Evolutionary conservation across 2,797 vertebrate species (phyloP).

Genomic region (Chelon auratus): DNA sequence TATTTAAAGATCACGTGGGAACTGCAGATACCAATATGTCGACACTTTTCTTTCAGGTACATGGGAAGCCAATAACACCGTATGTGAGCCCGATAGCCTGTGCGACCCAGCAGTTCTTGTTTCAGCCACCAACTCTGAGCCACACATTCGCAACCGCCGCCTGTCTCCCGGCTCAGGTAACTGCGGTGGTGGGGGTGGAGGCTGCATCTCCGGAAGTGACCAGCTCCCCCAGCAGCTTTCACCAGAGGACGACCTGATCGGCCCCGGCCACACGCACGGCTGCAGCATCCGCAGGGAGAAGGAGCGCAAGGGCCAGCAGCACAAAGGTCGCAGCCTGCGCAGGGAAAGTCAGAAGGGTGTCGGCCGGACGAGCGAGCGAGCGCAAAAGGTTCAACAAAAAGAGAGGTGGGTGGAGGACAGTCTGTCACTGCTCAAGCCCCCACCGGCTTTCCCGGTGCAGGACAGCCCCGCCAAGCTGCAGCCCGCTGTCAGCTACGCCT

Average conservation of each 20-base stretch:
- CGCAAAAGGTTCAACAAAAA: slow-evolving; percentile 70
- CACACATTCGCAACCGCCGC: slow-evolving; percentile 88
- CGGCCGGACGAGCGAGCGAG: slow-evolving; percentile 58
- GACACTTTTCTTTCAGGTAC: slow-evolving; percentile 73
- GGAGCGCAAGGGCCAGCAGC: slow-evolving; percentile 77
- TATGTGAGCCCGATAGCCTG: slow-evolving; percentile 86
- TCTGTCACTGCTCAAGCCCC: slow-evolving; percentile 87
- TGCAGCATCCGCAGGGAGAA: slow-evolving; percentile 73
- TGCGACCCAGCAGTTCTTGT: slow-evolving; percentile 87
- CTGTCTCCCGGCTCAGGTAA: slow-evolving; percentile 85
- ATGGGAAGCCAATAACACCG: slow-evolving; percentile 86
- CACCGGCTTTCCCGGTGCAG: slow-evolving; percentile 89
- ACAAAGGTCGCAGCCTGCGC: slow-evolving; percentile 79
- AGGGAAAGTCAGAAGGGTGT: slow-evolving; percentile 73
- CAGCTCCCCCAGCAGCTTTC: slow-evolving; percentile 70
- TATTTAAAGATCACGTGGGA: background rate
- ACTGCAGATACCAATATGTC: background rate
- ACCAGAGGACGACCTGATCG: slow-evolving; percentile 60
- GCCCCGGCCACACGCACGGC: slow-evolving; percentile 59
- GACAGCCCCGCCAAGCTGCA: slow-evolving; percentile 90
- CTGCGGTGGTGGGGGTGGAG: slow-evolving; percentile 85
- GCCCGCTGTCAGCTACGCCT: slow-evolving; percentile 90
- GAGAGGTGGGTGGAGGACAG: slow-evolving; percentile 86
- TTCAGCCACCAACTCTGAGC: slow-evolving; percentile 84
- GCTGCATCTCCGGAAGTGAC: slow-evolving; percentile 74